Base-by-base conservation (phyloP, 2,888 invertebrate genomes). In the Oscheius sp. region DNA sequence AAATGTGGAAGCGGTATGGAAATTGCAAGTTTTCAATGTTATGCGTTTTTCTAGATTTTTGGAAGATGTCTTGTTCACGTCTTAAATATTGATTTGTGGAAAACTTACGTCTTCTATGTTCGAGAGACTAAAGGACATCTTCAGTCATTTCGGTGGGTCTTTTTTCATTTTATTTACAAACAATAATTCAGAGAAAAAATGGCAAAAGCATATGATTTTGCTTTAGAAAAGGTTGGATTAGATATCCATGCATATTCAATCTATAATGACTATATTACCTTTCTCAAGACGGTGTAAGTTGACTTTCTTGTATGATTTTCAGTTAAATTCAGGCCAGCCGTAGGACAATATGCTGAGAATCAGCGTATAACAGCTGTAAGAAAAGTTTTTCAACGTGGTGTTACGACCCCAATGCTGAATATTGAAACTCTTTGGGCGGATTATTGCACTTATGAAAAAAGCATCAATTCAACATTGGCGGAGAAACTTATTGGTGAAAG, bases 171-270 rank as follows among this genome's bases (percentile, higher is more conserved):
- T 49, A 18, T 49, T 3, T 16, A 5, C 21, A 21, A 49, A 18
- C 21, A 18, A 21, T 49, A n/a, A n/a, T 84, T 73, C 88, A 96
- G 98, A 89, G 99, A 99, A 89, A 98, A 97, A 91, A 95, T 99
- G 94, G 98, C 98, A 0, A 96, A 99, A 89, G 98, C 99, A 0
- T 99, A 98, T 89, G 98, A 99, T 90, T 99, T 99, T 90, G 98
- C 99, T 0, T 90, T 99, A 79, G 99, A 99, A 79, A 97, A 98
- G 90, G 97, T 99, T 81, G 99, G 99, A 0, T 93, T 99, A 93
- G 99, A 99, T 88, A 93, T 97, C 84, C 95, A 96, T 90, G 95
- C 97, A 0, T 96, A 94, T 89, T 93, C 94, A 9, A 94, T 99
- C 76, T 99, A 98, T 96, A 94, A 94, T 87, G 99, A 99, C 88